These are phyloP conservation scores for Platanista minor DNA, from an alignment of 2,113 vertebrate species.

Conservation along the genomic window DNA sequence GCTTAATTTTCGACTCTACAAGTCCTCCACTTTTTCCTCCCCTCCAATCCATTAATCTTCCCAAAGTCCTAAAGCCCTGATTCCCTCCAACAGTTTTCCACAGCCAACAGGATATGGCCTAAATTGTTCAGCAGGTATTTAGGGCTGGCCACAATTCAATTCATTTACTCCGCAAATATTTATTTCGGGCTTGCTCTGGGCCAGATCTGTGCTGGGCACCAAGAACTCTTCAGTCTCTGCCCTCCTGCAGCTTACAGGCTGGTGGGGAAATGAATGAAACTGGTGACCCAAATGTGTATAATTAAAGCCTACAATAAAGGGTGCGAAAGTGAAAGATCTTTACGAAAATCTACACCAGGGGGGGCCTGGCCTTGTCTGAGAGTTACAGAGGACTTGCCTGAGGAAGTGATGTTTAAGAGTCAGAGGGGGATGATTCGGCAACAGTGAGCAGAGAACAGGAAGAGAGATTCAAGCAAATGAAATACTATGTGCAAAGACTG, in stretches of 20 bases:
- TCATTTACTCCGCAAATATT: slow-evolving; percentile 32
- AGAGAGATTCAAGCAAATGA: not conserved
- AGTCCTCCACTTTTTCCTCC: not conserved
- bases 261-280: not conserved
- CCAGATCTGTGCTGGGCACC: not conserved
- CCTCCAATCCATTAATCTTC: not conserved
- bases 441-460: not conserved
- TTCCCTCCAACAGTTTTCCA: not conserved
- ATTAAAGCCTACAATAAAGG: not conserved
- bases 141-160: not conserved
- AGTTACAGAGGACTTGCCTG: not conserved
- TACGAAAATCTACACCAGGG: not conserved
- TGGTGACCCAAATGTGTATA: not conserved
- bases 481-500: not conserved
- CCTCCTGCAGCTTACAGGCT: not conserved
- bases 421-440: not conserved
- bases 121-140: slow-evolving; percentile 21
- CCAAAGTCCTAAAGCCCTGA: not conserved
- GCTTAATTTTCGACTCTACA: slow-evolving; percentile 1
- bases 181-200: slow-evolving; percentile 16
- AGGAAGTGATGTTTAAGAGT: slow-evolving; percentile 22
- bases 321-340: not conserved
- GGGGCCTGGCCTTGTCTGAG: not conserved
- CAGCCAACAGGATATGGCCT: slow-evolving; percentile 19
- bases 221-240: not conserved